Evolutionary conservation across 2,113 vertebrate genomes (phyloP).

Genomic region (Otolemur garnettii): DNA sequence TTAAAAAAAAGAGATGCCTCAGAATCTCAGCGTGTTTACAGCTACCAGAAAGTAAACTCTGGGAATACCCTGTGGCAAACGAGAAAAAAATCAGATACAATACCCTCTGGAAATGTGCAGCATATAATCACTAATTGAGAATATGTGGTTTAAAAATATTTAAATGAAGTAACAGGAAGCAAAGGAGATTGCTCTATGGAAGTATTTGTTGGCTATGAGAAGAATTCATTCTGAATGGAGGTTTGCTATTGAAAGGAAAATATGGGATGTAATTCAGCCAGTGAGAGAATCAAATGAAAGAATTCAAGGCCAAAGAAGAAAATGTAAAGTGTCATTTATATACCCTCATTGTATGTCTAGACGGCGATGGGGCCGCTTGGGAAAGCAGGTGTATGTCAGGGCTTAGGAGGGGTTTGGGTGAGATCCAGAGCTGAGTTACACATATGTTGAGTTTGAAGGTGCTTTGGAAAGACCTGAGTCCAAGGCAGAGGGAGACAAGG

Average conservation of each 20-base stretch:
- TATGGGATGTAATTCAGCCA: not conserved
- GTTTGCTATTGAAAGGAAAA: not conserved
- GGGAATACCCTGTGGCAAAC: not conserved
- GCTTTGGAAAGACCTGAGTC: not conserved
- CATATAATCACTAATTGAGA: not conserved
- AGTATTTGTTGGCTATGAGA: not conserved
- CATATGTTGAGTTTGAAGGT: not conserved
- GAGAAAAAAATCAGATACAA: not conserved
- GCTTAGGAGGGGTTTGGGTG: not conserved
- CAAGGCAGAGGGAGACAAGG: not conserved
- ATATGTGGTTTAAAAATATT: not conserved
- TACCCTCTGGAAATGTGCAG: not conserved
- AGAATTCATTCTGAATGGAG: not conserved
- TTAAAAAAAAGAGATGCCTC: not conserved
- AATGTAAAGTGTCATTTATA: not conserved
- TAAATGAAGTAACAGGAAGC: not conserved
- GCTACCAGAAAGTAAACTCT: not conserved
- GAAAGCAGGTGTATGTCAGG: not conserved
- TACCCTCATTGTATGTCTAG: too few species aligned
- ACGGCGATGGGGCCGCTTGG: not conserved
- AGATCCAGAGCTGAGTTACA: not conserved
- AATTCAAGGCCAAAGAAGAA: not conserved
- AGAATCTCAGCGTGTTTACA: not conserved
- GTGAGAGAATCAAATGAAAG: not conserved
- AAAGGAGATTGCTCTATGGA: not conserved